Conservation (phyloP, 23 tunicate species). For the Phallusia fumigata region DNA sequence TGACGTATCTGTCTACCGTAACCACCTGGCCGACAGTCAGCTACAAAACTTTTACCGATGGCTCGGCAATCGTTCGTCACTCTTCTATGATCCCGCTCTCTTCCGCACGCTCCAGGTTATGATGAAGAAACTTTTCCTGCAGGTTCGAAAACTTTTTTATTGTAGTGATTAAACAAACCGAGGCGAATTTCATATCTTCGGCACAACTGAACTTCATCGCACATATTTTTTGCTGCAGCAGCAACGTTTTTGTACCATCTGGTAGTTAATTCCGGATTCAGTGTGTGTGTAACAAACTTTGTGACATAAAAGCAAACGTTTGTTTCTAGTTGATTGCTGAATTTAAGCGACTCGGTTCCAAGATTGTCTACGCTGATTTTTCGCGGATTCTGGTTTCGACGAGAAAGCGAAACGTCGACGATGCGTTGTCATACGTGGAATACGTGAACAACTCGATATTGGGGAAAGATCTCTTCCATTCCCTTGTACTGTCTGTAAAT, state of each 20-base stretch:
- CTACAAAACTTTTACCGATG: conserved; percentile 82
- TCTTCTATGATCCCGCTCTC: conserved; percentile 82
- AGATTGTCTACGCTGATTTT: conserved; percentile 71
- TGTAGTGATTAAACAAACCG: too few relatives aligned
- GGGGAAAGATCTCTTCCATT: conserved; percentile 77
- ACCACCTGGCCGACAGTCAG: conserved; percentile 72
- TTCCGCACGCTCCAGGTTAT: conserved; percentile 60
- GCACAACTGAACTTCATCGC: too few relatives aligned
- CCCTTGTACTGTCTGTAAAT: conserved; percentile 37
- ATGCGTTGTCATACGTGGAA: conserved; percentile 77
- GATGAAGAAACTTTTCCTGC: conserved; percentile 80
- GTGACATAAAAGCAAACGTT: too few relatives aligned
- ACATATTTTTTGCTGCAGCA: too few relatives aligned
- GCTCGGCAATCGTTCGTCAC: conserved; percentile 56
- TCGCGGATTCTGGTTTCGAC: conserved; percentile 61
- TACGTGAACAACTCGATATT: conserved; percentile 62
- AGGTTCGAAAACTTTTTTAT: too few relatives aligned
- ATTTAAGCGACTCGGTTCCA: conserved; percentile 83
- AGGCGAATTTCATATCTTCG: too few relatives aligned
- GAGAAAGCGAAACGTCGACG: conserved; percentile 53
- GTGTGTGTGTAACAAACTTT: too few relatives aligned
- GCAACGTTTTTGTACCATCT: neutral
- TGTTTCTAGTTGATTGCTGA: conserved; percentile 63
- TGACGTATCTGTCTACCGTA: conserved; percentile 66
- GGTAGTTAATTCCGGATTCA: too few relatives aligned